These are phyloP conservation scores for Thamnophis sirtalis DNA, from an alignment of 2,113 vertebrate species.

Conservation along the genomic window DNA sequence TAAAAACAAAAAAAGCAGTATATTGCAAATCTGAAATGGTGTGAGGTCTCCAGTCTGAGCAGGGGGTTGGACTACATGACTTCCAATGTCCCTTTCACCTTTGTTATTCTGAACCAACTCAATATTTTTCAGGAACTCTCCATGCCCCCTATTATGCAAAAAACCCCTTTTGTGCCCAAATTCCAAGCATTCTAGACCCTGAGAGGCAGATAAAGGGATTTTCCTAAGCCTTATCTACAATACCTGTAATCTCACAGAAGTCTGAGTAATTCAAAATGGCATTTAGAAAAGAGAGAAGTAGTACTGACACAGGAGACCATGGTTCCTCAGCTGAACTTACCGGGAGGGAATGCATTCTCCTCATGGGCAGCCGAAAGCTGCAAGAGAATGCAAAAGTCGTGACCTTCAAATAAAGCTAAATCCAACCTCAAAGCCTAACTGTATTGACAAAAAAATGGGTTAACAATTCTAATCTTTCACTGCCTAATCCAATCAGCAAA, in stretches of 20 bases:
- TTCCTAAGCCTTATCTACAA: not conserved
- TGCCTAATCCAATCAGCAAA: accelerated
- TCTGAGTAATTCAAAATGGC: not conserved
- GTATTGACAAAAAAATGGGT: no score
- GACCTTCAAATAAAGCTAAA: conserved; percentile 3
- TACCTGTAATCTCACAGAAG: not conserved
- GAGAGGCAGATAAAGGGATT: no score
- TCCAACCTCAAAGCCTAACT: not conserved
- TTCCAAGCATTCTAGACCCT: not conserved
- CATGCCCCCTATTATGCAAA: not conserved
- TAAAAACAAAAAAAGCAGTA: not conserved
- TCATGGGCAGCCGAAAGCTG: conserved; percentile 64
- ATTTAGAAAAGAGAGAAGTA: not conserved
- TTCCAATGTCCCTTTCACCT: no score
- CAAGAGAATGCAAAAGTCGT: not conserved
- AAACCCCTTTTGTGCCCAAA: not conserved
- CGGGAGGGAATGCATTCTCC: conserved; percentile 69
- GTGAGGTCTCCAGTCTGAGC: no score
- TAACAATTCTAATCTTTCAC: accelerated
- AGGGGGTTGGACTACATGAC: no score
- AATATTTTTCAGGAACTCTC: not conserved
- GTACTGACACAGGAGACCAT: not conserved
- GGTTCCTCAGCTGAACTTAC: conserved; percentile 55
- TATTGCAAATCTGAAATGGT: not conserved
- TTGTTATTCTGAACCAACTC: not conserved